A percentile compares a stretch with the other conserved stretches of the same genome.
Conservation (phyloP, 2,888 invertebrate genomes). For the Odontomyia ornata region DNA sequence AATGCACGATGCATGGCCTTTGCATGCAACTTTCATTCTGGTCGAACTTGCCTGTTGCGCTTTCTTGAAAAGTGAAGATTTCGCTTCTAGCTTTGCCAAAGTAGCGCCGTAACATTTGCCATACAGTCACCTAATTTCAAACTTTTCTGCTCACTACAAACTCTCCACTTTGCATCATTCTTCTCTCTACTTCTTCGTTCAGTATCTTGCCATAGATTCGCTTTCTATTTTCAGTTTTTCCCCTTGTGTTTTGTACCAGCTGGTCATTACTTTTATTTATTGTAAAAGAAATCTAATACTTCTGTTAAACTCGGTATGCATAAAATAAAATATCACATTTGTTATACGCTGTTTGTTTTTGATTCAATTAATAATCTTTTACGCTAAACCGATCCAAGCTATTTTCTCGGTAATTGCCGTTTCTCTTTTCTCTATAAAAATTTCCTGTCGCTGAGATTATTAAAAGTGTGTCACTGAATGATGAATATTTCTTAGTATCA, state of each 20-base stretch:
- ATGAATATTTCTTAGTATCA: no score
- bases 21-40: no score
- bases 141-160: neutral
- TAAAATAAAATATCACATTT: neutral
- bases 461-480: conserved; percentile 48
- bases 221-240: no score
- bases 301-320: neutral
- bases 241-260: no score
- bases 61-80: no score
- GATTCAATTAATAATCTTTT: neutral
- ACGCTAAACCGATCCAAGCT: neutral
- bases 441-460: conserved; percentile 47
- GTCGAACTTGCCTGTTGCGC: no score
- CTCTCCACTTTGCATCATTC: neutral
- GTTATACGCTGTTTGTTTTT: neutral
- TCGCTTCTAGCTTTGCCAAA: conserved; percentile 39
- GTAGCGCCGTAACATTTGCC: conserved; percentile 27
- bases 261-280: no score
- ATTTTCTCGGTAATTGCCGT: conserved; percentile 23
- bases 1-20: no score
- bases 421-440: conserved; percentile 45
- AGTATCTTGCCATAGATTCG: no score
- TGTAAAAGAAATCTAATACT: no score
- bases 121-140: conserved; percentile 17
- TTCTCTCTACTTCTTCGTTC: neutral